Percentiles rank a stretch among this genome's conserved stretches.
Conservation (phyloP, 2,888 invertebrate species). For the Lacanobia oleracea region DNA sequence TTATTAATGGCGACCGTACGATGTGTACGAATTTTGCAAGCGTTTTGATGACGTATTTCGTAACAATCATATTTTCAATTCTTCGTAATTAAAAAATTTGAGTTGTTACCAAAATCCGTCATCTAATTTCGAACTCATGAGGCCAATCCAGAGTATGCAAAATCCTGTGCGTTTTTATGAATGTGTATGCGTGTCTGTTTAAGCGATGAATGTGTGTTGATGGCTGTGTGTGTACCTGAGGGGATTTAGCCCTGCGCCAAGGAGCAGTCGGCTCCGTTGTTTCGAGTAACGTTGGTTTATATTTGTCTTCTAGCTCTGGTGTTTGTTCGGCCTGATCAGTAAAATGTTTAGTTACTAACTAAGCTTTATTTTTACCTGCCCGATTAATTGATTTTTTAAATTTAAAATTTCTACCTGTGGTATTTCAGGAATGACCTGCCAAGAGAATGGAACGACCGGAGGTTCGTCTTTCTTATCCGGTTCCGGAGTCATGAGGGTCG, state of each 20-base stretch:
- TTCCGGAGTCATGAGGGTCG: constrained; percentile 76
- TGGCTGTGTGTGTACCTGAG: constrained; percentile 79
- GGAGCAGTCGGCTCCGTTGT: constrained; percentile 78
- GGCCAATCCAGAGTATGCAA: constrained; percentile 59
- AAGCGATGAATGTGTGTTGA: constrained; percentile 58
- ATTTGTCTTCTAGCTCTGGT: constrained; percentile 85
- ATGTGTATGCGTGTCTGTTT: constrained; percentile 62
- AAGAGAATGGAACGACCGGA: constrained; percentile 84
- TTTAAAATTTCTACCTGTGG: constrained; percentile 81
- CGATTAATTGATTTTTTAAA: constrained; percentile 15
- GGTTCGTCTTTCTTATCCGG: constrained; percentile 79
- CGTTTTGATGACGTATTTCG: constrained; percentile 53
- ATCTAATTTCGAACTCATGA: constrained; percentile 40
- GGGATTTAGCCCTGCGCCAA: constrained; percentile 84
- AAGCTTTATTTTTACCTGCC: constrained; percentile 38
- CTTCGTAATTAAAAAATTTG: constrained; percentile 1
- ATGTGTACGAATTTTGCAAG: constrained; percentile 65
- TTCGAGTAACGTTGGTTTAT: constrained; percentile 84
- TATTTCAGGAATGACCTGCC: constrained; percentile 87
- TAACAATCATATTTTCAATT: constrained; percentile 29
- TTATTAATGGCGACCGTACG: constrained; percentile 85
- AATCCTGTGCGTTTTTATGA: constrained; percentile 61
- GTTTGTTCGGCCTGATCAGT: constrained; percentile 85
- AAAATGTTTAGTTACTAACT: constrained; percentile 58
- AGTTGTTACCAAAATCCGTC: constrained; percentile 49